These are phyloP conservation scores for Gulo gulo DNA, from an alignment of 2,113 vertebrate species.

Conservation along the genomic window DNA sequence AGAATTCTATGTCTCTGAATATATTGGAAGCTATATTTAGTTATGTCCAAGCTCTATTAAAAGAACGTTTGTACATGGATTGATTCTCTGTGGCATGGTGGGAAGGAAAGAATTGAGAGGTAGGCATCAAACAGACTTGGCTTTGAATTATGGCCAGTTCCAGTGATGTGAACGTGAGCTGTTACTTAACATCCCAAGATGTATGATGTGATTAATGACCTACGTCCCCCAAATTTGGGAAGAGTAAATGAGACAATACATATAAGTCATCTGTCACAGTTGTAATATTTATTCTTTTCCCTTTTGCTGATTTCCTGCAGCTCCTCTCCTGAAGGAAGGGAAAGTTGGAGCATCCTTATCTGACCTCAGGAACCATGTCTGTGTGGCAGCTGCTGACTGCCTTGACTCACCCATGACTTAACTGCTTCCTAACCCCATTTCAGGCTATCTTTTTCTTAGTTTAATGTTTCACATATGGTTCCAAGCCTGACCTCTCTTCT, in stretches of 20 bases:
- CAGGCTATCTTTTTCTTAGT: neutral
- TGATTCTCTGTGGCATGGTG: neutral
- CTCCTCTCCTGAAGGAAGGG: neutral
- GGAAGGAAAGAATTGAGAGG: neutral
- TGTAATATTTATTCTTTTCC: neutral
- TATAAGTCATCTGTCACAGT: neutral
- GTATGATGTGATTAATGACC: neutral
- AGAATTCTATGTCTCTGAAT: conserved; percentile 11
- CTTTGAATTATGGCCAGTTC: neutral
- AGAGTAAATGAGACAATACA: neutral
- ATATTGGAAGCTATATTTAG: conserved; percentile 9
- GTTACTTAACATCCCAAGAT: neutral
- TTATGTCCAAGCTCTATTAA: neutral
- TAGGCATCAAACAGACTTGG: neutral
- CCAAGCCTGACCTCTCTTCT: neutral
- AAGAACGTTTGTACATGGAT: neutral
- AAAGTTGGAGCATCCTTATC: neutral
- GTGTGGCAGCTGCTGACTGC: neutral
- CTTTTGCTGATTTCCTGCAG: neutral
- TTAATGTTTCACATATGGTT: neutral
- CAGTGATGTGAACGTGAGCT: neutral
- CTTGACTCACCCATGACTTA: neutral
- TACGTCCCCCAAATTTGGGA: neutral
- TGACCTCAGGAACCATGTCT: neutral
- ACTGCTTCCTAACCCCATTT: neutral